phyloP scores from a whole-genome alignment of 2,888 invertebrate genomes.

The Ceriagrion tenellum region DNA sequence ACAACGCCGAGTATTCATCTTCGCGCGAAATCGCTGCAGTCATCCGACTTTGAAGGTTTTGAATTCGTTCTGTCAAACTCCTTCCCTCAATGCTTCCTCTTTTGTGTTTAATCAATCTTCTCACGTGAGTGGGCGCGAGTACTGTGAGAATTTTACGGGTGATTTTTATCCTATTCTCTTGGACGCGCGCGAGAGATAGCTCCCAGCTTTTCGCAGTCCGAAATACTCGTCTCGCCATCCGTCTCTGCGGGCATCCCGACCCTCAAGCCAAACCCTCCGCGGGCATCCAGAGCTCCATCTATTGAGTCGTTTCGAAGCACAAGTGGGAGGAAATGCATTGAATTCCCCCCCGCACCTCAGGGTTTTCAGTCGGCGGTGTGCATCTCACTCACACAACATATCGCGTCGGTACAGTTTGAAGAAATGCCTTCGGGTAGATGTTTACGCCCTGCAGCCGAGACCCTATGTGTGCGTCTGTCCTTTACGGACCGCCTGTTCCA shows the following conservation, averaged over 20 bases:
- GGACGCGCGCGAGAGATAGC: background rate
- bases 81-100: background rate
- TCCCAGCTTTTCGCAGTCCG: background rate
- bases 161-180: background rate
- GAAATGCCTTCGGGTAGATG: background rate
- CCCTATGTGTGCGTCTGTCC: background rate
- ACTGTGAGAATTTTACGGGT: background rate
- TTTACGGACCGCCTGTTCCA: background rate
- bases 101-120: background rate
- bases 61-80: background rate
- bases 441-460: background rate
- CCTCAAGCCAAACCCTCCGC: too few species aligned
- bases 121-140: background rate
- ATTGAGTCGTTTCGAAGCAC: background rate
- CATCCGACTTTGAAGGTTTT: background rate
- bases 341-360: background rate
- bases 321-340: background rate
- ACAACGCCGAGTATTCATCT: too few species aligned
- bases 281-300: constrained; percentile 38
- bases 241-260: too few species aligned
- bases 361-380: background rate
- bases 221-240: background rate
- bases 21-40: background rate
- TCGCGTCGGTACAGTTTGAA: constrained; percentile 14
- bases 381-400: background rate